phyloP scores from a whole-genome alignment of 2,797 vertebrate species.

The Lagocephalus sceleratus region DNA sequence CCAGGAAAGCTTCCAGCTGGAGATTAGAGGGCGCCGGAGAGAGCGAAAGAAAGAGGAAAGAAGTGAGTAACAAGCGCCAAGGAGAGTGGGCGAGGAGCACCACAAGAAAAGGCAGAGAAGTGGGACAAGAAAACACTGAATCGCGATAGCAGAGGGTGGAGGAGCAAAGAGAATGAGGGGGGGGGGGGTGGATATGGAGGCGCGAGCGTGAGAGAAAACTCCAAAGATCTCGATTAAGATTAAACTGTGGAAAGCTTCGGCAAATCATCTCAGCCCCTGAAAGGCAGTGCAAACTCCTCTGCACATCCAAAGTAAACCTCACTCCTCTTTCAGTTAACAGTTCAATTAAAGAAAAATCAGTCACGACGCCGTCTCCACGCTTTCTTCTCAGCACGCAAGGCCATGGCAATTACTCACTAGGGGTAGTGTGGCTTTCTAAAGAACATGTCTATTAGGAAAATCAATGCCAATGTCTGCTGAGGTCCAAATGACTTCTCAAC shows the following conservation, averaged over 20 bases:
- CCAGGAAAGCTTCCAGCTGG: constrained; percentile 57
- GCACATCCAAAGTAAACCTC: constrained; percentile 1
- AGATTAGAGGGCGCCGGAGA: constrained; percentile 57
- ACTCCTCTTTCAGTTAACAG: background rate
- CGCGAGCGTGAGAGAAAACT: constrained; percentile 31
- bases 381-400: constrained; percentile 9
- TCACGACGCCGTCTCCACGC: constrained; percentile 11
- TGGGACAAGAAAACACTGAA: constrained; percentile 32
- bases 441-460: constrained; percentile 54
- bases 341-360: constrained; percentile 23
- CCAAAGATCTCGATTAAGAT: constrained; percentile 54
- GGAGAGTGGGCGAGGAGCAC: constrained; percentile 52
- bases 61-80: constrained; percentile 50
- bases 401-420: constrained; percentile 26
- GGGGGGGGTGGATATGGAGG: background rate
- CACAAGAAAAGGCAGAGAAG: constrained; percentile 33
- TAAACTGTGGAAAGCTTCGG: constrained; percentile 28
- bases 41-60: constrained; percentile 39
- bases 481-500: constrained; percentile 38
- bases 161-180: constrained; percentile 39
- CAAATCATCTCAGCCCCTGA: constrained; percentile 31
- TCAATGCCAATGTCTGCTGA: constrained; percentile 53
- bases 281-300: constrained; percentile 10
- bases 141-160: constrained; percentile 23
- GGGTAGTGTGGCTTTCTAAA: constrained; percentile 18